These are phyloP conservation scores for Drosophila neotestacea DNA, from an alignment of 2,888 invertebrate species.

Conservation along the genomic window DNA sequence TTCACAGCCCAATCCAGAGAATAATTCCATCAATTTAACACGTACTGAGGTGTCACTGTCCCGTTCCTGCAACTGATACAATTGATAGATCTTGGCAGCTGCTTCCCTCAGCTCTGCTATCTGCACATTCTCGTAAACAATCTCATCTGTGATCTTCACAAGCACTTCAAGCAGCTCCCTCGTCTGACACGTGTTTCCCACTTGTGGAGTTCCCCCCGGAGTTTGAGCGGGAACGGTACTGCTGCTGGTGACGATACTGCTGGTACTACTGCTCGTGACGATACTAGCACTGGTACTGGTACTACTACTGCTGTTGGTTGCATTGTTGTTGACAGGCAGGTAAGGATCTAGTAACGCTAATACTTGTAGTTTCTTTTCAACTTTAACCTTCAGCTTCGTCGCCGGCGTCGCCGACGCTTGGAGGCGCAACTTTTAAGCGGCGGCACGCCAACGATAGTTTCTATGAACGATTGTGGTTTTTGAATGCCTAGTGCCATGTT, in stretches of 20 bases:
- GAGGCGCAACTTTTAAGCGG: slow-evolving; percentile 80
- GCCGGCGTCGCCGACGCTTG: slow-evolving; percentile 55
- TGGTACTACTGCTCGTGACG: not conserved
- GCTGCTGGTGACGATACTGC: not conserved
- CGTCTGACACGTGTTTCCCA: slow-evolving; percentile 20
- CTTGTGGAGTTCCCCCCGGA: too few relatives aligned
- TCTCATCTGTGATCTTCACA: slow-evolving; percentile 83
- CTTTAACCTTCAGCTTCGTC: slow-evolving; percentile 47
- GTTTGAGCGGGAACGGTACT: too few relatives aligned
- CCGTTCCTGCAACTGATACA: slow-evolving; percentile 81
- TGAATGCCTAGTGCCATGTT: slow-evolving; percentile 61
- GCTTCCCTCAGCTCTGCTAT: slow-evolving; percentile 78
- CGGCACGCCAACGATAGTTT: slow-evolving; percentile 57
- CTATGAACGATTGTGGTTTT: slow-evolving; percentile 58
- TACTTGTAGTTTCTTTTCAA: slow-evolving; percentile 66
- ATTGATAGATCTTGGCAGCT: slow-evolving; percentile 76
- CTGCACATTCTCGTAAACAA: slow-evolving; percentile 71
- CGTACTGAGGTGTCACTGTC: slow-evolving; percentile 81
- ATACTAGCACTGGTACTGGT: not conserved
- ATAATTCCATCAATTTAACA: slow-evolving; percentile 80
- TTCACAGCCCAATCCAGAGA: slow-evolving; percentile 81
- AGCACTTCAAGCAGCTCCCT: slow-evolving; percentile 81
- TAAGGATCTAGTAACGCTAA: slow-evolving; percentile 67
- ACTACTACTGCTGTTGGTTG: not conserved
- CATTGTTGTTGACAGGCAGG: slow-evolving; percentile 15